phyloP scores from a whole-genome alignment of 2,888 invertebrate species.

The Nycteola revayana region DNA sequence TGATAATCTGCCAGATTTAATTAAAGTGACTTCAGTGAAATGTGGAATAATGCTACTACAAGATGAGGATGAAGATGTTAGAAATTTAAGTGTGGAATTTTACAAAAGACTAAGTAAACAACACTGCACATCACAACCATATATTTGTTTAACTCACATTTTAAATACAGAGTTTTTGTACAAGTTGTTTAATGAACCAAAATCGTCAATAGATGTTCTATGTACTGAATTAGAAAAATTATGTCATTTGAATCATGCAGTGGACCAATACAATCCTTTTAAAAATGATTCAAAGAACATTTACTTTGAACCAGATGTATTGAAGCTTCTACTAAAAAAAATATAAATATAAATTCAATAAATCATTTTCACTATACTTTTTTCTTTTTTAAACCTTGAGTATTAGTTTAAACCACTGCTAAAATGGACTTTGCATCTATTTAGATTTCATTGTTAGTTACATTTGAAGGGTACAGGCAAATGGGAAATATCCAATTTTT shows the following conservation, averaged over 20 bases:
- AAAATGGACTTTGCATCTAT: too few relatives aligned
- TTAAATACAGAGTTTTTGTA: constrained; percentile 48
- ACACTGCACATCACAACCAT: constrained; percentile 44
- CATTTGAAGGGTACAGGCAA: too few relatives aligned
- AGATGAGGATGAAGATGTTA: constrained; percentile 79
- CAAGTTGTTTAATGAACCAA: constrained; percentile 33
- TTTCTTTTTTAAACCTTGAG: too few relatives aligned
- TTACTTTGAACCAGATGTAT: constrained; percentile 68
- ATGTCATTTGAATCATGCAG: constrained; percentile 32
- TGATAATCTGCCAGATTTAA: constrained; percentile 37
- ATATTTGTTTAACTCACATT: constrained; percentile 54
- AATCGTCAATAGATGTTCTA: constrained; percentile 35
- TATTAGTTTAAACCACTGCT: too few relatives aligned
- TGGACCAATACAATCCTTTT: constrained; percentile 74
- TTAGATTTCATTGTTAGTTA: too few relatives aligned
- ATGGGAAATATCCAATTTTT: too few relatives aligned
- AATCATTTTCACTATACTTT: too few relatives aligned
- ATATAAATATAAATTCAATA: too few relatives aligned
- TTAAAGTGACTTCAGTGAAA: constrained; percentile 57
- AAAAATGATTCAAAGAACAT: constrained; percentile 73
- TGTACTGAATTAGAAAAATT: constrained; percentile 39
- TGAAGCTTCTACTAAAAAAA: constrained; percentile 44
- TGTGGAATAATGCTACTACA: constrained; percentile 71
- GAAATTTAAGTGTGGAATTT: constrained; percentile 58
- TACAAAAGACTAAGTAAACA: constrained; percentile 43